Conservation (phyloP, 2,797 vertebrate species). For the Coregonus suidteri region DNA sequence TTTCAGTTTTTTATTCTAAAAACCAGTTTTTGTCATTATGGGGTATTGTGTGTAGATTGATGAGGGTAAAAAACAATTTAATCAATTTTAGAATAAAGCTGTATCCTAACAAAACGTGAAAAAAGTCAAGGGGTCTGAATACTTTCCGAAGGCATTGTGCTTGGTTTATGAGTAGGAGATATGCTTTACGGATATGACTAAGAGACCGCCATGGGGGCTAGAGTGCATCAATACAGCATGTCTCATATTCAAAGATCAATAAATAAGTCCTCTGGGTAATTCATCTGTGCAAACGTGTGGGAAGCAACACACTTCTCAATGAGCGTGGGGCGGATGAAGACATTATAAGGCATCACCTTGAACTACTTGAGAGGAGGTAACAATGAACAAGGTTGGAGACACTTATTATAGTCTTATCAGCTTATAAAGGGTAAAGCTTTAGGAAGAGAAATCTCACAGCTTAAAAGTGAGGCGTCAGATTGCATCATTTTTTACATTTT, state of each 20-base stretch:
- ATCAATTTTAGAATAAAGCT: no score
- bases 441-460: neutral
- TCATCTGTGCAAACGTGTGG: neutral
- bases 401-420: conserved; percentile 10
- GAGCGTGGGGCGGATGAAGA: neutral
- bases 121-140: no score
- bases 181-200: conserved; percentile 3
- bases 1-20: no score
- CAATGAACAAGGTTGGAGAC: neutral
- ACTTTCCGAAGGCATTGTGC: no score
- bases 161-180: conserved; percentile 14
- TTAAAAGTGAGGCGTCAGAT: neutral
- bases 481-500: neutral
- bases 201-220: neutral
- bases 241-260: neutral
- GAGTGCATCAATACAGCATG: neutral
- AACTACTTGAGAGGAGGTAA: conserved; percentile 17
- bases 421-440: neutral
- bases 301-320: neutral
- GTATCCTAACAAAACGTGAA: no score
- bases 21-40: no score
- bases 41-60: no score
- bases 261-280: neutral
- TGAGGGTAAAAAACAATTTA: no score
- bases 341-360: conserved; percentile 22